Evolutionary conservation across 2,797 vertebrate genomes (phyloP), one percentile per base, ranked within the genome.

Genomic region (Notolabrus celidotus): DNA sequence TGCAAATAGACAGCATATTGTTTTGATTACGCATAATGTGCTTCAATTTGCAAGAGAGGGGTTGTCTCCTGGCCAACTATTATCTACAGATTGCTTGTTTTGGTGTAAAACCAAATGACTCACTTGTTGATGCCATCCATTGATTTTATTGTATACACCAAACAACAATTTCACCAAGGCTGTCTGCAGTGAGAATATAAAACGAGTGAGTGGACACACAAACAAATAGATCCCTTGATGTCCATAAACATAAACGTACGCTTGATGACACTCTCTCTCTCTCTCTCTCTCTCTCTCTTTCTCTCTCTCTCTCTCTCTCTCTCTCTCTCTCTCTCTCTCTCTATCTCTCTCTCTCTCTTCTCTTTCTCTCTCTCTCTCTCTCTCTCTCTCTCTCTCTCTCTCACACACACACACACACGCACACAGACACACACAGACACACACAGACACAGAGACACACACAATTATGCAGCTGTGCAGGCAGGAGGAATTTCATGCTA

Each of bases 41-140:
- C 39, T 71, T 59, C 14, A 39, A 42, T 77, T 74, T 60, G 34
- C 22, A 27, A 16, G 10, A 55, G 20, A 36, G 20, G 36, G 36
- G 82, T 58, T 50, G 58, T 19, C 62, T 39, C 33, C 34, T 12
- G 12, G 38, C 65, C 56, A 54, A 47, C 52, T 72, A 57, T 50
- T 25, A 65, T 52, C 57, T 66, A 56, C 68, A 76, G 71, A 36
- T 71, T 6, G 45, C 29, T 59, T 58, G 63, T 65, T 74, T 73
- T 50, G 42, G 54, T 79, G 46, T 57, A 15, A 52, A 33, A 69
- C 61, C 52, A 61, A 64, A 78, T 80, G 74, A 79, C 70, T 86
- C 86, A 86, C 78, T 80, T 82, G 74, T 79, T 82, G 77, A 77
- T 61, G 74, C 17, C 19, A 57, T 67, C 39, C 39, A 79, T 60